A percentile compares a stretch with the other conserved stretches of the same genome.
phyloP scores from a whole-genome alignment of 2,113 vertebrate genomes.

The Poecile atricapillus region DNA sequence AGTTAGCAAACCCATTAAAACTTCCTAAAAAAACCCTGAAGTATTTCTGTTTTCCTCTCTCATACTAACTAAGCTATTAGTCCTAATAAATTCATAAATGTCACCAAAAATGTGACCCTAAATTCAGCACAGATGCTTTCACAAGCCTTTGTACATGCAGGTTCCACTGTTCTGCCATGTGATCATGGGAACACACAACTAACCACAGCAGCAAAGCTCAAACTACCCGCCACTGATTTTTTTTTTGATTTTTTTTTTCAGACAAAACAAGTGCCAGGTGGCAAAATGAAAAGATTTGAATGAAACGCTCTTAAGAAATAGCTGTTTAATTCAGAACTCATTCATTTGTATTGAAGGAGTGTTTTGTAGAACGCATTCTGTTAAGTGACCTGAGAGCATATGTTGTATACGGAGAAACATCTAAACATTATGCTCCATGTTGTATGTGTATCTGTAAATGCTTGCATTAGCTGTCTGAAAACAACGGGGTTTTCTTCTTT shows the following conservation, averaged over 20 bases:
- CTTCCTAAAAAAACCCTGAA: neutral
- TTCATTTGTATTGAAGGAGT: conserved; percentile 80
- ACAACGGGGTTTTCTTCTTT: conserved; percentile 68
- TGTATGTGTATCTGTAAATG: conserved; percentile 77
- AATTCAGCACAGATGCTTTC: neutral
- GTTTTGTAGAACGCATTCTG: conserved; percentile 76
- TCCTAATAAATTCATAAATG: neutral
- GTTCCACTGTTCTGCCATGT: neutral
- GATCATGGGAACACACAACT: neutral
- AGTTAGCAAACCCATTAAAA: neutral
- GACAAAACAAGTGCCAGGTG: conserved; percentile 73
- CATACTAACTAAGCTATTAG: neutral
- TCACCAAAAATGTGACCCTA: neutral
- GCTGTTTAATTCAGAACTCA: conserved; percentile 77
- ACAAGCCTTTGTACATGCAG: neutral
- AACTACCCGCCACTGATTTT: neutral
- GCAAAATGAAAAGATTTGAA: conserved; percentile 67
- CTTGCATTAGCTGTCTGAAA: conserved; percentile 80
- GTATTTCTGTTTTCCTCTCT: neutral
- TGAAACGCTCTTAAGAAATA: conserved; percentile 70
- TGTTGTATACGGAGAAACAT: conserved; percentile 79
- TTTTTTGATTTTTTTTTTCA: neutral
- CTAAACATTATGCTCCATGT: conserved; percentile 81
- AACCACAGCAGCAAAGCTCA: neutral
- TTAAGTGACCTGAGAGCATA: conserved; percentile 81